A percentile compares a stretch with the other conserved stretches of the same genome.
phyloP scores from a whole-genome alignment of 2,888 invertebrate genomes.

The Onthophagus sagittarius region DNA sequence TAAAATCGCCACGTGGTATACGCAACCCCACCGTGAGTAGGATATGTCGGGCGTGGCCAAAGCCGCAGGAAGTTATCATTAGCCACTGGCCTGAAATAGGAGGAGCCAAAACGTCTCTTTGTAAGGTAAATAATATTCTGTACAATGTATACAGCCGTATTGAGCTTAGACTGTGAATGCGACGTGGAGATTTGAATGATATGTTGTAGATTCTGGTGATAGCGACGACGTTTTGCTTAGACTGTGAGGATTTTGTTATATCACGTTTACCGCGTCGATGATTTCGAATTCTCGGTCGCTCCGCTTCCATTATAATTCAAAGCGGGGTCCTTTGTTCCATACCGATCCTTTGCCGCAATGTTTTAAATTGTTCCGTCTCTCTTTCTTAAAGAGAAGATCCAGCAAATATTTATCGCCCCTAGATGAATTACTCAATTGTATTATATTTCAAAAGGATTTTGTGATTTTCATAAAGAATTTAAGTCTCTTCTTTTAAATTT shows the following conservation, averaged over 20 bases:
- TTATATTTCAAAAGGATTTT: no score
- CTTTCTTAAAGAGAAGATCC: not conserved
- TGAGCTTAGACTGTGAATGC: conserved; percentile 37
- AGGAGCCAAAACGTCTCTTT: conserved; percentile 49
- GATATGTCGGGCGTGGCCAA: conserved; percentile 35
- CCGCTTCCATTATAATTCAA: conserved; percentile 29
- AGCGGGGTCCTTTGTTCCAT: conserved; percentile 30
- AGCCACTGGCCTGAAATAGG: conserved; percentile 49
- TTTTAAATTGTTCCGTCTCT: conserved; percentile 19
- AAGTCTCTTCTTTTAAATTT: no score
- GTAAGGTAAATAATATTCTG: conserved; percentile 71
- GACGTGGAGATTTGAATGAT: conserved; percentile 41
- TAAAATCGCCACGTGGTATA: not conserved
- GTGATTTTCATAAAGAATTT: no score
- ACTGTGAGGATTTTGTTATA: conserved; percentile 44
- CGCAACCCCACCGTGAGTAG: conserved; percentile 15
- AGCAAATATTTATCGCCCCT: not conserved
- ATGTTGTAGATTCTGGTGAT: conserved; percentile 41
- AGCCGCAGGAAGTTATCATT: conserved; percentile 44
- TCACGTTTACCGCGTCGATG: conserved; percentile 41
- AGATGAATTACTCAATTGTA: not conserved
- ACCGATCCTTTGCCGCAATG: conserved; percentile 25
- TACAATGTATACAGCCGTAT: conserved; percentile 65
- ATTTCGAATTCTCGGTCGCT: conserved; percentile 42
- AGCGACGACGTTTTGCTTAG: conserved; percentile 33